Evolutionary conservation across 2,797 vertebrate genomes (phyloP), one percentile per base, ranked within the genome.

Genomic region (Sebastes cheni): DNA sequence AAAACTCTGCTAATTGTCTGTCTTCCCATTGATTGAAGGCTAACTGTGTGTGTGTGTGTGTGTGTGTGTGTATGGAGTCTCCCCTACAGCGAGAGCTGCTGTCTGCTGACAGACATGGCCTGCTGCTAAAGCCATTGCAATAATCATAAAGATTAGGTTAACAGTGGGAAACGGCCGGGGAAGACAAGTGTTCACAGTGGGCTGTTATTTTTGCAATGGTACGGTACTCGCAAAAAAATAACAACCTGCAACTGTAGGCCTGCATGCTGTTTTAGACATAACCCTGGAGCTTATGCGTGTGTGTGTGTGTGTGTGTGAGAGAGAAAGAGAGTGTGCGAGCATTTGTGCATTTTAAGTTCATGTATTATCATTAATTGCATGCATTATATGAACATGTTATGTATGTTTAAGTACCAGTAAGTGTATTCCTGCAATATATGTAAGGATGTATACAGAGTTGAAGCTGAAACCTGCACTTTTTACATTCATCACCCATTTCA

Each of bases 121-220:
- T 94, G 94, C 93, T 95, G 93, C 89, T 94, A 92, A 94, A 95
- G 89, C 91, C 91, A 93, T 92, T 85, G 90, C 91, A 94, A 93
- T 94, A 94, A 94, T 94, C 92, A 94, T 94, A 94, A 94, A 94
- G 92, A 93, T 92, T 93, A 95, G 90, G 88, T 90, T 90, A 94
- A 91, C 93, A 93, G 93, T 94, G 88, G 91, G 92, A 91, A 93
- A 90, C 70, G 75, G 88, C 86, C 70, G 72, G 68, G 74, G 84
- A 93, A 94, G 92, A 94, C 94, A 94, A 93, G 92, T 91, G 92
- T 89, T 94, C 94, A 94, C 93, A 92, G 93, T 91, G 91, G 90
- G 93, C 73, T 93, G 88, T 91, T 92, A 91, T 93, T 94, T 94
- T 93, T 93, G 85, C 81, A 86, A 54, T 85, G 86, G 80, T 86